phyloP scores from a whole-genome alignment of 2,113 vertebrate species.

The Ia io region DNA sequence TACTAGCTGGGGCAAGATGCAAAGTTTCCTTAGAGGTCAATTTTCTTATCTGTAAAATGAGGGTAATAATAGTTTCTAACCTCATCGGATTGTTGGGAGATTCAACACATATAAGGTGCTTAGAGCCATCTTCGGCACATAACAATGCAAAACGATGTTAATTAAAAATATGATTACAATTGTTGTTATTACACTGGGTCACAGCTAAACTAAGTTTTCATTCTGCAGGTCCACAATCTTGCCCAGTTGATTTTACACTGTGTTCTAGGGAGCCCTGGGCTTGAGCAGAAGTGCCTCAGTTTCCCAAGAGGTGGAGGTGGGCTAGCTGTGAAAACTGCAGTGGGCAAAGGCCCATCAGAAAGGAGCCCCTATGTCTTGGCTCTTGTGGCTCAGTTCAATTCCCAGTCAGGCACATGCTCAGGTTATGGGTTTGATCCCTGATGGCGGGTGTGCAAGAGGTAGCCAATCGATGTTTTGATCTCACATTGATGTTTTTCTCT shows the following conservation, averaged over 20 bases:
- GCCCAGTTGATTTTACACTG: neutral
- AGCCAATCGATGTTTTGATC: neutral
- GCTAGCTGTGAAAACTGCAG: neutral
- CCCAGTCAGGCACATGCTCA: neutral
- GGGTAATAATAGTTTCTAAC: neutral
- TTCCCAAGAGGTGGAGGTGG: neutral
- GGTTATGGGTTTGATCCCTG: neutral
- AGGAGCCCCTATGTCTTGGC: too few relatives aligned
- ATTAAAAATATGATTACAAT: neutral
- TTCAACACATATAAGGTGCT: neutral
- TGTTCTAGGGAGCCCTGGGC: neutral
- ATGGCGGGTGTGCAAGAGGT: neutral
- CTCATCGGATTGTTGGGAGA: neutral
- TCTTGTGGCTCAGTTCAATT: neutral
- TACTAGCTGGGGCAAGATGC: neutral
- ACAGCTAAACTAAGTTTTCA: neutral
- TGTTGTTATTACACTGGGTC: neutral
- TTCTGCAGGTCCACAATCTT: neutral
- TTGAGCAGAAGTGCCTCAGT: neutral
- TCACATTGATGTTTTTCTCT: neutral
- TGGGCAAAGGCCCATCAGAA: neutral
- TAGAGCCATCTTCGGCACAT: neutral
- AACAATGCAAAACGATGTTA: neutral
- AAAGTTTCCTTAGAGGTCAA: neutral
- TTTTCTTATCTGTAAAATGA: slow-evolving; percentile 31